Evolutionary conservation across 1,140 invertebrate species (phyloP).

Genomic region (Heliconius nattereri): DNA sequence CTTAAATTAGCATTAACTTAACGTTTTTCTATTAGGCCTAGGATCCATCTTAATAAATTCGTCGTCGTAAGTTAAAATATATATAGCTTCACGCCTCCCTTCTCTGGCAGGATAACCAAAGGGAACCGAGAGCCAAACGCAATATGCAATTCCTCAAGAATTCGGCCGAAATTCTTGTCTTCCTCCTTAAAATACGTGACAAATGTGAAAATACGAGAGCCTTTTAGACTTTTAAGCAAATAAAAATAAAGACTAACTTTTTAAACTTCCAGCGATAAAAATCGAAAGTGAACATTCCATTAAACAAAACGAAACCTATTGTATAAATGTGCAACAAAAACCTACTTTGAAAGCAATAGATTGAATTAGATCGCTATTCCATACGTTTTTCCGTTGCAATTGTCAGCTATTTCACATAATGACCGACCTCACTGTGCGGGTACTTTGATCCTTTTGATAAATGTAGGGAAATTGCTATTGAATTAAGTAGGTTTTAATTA

Average conservation of each 20-base stretch:
- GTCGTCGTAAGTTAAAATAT: too few relatives aligned
- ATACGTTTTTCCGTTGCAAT: slow-evolving; percentile 20
- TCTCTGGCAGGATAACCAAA: too few relatives aligned
- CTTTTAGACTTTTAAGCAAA: not conserved
- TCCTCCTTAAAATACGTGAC: too few relatives aligned
- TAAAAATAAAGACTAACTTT: not conserved
- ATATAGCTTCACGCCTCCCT: too few relatives aligned
- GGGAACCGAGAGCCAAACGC: too few relatives aligned
- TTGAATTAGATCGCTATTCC: slow-evolving; percentile 25
- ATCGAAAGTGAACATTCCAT: not conserved
- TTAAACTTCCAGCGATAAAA: too few relatives aligned
- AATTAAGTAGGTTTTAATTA: slow-evolving; percentile 8
- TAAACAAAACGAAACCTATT: not conserved
- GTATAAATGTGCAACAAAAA: not conserved
- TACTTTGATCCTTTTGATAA: slow-evolving; percentile 14
- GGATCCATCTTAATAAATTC: too few relatives aligned
- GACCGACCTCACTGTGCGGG: not conserved
- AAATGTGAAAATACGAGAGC: not conserved
- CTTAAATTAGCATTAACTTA: too few relatives aligned
- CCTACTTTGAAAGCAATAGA: slow-evolving; percentile 5
- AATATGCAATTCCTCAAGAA: too few relatives aligned
- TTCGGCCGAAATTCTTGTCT: too few relatives aligned
- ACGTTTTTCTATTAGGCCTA: too few relatives aligned
- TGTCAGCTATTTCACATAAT: slow-evolving; percentile 23
- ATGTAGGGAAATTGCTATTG: slow-evolving; percentile 1